Evolutionary conservation across 2,797 vertebrate species (phyloP).

Genomic region (Phrynocephalus guinanensis): DNA sequence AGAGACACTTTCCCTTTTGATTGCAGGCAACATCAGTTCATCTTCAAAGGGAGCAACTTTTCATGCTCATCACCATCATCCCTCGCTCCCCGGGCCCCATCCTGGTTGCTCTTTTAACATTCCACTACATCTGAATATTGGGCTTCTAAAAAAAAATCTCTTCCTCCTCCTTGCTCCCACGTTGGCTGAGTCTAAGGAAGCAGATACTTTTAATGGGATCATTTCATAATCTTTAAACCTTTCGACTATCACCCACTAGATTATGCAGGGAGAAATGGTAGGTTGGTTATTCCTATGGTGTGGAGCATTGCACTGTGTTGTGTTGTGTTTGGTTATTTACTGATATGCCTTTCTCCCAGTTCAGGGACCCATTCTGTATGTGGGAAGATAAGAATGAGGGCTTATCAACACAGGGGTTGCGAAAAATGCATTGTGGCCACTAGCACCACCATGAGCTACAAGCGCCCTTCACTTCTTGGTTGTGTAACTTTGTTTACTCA

Average conservation of each 20-base stretch:
- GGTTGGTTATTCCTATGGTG: conserved; percentile 11
- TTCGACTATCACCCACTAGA: conserved; percentile 48
- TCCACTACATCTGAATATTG: conserved; percentile 51
- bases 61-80: conserved; percentile 33
- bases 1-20: conserved; percentile 55
- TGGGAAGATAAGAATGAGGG: too few species aligned
- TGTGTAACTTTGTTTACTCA: too few species aligned
- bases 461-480: too few species aligned
- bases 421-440: too few species aligned
- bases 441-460: too few species aligned
- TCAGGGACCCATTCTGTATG: too few species aligned
- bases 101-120: conserved; percentile 19
- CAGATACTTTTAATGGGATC: conserved; percentile 33
- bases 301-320: too few species aligned
- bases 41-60: conserved; percentile 60
- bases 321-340: too few species aligned
- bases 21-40: conserved; percentile 55
- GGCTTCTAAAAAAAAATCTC: not conserved
- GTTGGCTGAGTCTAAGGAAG: conserved; percentile 51
- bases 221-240: conserved; percentile 48
- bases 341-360: too few species aligned
- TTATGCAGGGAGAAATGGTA: conserved; percentile 41
- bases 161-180: conserved; percentile 42
- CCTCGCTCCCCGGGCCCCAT: not conserved
- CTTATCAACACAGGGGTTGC: too few species aligned